Evolutionary conservation across 2,888 invertebrate species (phyloP).

Genomic region (Pelosia muscerda): DNA sequence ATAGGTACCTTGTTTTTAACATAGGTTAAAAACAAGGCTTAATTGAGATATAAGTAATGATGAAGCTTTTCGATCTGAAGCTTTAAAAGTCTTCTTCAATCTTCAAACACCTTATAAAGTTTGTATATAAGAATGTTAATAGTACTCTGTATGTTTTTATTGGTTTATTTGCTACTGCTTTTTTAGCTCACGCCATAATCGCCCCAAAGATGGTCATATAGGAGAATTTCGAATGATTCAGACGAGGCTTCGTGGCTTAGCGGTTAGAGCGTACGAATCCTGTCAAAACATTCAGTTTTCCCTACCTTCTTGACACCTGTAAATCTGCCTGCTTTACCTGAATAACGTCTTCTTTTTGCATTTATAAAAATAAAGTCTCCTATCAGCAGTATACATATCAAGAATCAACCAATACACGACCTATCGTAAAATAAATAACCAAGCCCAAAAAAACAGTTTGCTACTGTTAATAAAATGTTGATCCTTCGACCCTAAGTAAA

Average conservation of each 20-base stretch:
- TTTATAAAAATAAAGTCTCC: background rate
- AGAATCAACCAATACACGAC: background rate
- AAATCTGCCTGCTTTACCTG: too few species aligned
- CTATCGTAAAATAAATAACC: background rate
- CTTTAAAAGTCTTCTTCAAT: background rate
- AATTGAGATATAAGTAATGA: background rate
- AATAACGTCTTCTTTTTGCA: background rate
- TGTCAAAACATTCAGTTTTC: too few species aligned
- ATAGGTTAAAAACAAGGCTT: background rate
- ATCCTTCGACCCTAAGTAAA: slow-evolving; percentile 7
- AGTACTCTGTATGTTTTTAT: background rate
- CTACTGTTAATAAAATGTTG: background rate
- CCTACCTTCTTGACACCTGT: background rate
- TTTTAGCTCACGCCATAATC: too few species aligned
- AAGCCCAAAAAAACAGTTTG: slow-evolving; percentile 8
- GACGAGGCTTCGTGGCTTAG: too few species aligned
- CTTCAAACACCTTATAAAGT: background rate
- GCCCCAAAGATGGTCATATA: too few species aligned
- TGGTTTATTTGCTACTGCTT: background rate
- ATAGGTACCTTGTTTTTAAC: too few species aligned
- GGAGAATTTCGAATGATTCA: too few species aligned
- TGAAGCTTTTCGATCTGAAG: background rate
- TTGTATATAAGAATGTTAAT: background rate
- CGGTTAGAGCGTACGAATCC: too few species aligned
- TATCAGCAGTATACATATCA: background rate